phyloP scores from a whole-genome alignment of 2,113 vertebrate species.

The Epinephelus lanceolatus region DNA sequence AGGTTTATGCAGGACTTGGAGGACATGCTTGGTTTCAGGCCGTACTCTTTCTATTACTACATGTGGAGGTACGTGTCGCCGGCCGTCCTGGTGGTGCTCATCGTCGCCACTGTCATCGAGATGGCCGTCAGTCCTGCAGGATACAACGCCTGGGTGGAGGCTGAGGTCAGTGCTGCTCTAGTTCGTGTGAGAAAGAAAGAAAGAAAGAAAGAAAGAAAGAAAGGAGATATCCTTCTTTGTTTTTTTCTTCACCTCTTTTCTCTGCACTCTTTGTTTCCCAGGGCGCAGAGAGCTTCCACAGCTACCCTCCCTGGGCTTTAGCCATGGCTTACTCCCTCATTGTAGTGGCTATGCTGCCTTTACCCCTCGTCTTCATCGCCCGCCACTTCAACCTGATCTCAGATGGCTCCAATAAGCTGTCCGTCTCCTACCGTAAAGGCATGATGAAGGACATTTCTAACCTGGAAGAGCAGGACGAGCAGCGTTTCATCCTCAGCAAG shows the following conservation, averaged over 20 bases:
- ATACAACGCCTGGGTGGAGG: conserved; percentile 95
- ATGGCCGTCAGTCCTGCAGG: conserved; percentile 93
- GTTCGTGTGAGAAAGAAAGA: neutral
- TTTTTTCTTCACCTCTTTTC: conserved; percentile 6
- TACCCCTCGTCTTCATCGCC: conserved; percentile 91
- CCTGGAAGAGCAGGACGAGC: conserved; percentile 95
- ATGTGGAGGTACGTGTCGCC: conserved; percentile 98
- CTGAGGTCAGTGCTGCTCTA: conserved; percentile 87
- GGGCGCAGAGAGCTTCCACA: conserved; percentile 92
- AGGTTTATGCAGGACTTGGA: conserved; percentile 99
- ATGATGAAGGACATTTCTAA: conserved; percentile 99
- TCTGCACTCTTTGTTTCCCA: conserved; percentile 63
- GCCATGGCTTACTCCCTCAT: conserved; percentile 92
- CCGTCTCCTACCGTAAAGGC: conserved; percentile 96
- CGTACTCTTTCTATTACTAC: conserved; percentile 94
- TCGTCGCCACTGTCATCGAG: conserved; percentile 91
- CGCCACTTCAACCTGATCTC: conserved; percentile 94
- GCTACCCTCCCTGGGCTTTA: conserved; percentile 95
- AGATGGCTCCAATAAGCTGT: conserved; percentile 95
- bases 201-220: no score
- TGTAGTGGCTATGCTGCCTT: conserved; percentile 90
- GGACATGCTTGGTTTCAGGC: conserved; percentile 97
- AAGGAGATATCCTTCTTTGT: neutral
- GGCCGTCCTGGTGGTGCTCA: conserved; percentile 91
- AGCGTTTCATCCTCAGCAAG: conserved; percentile 97